Conservation (phyloP, 2,113 vertebrate genomes). For the Gambusia holbrooki region DNA sequence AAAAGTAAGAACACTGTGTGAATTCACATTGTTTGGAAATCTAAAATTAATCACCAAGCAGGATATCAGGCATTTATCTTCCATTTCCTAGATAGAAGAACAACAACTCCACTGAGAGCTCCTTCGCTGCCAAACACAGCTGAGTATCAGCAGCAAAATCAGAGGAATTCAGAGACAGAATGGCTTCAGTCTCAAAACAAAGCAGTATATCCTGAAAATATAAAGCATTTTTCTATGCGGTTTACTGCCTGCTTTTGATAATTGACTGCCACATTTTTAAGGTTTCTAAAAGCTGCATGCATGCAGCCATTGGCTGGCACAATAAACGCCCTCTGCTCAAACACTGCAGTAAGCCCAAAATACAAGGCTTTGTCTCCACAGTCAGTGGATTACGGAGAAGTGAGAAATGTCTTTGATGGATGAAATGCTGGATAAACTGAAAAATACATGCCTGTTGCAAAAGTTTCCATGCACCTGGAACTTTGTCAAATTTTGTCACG, state of each 20-base stretch:
- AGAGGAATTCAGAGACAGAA: not conserved
- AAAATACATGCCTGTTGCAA: not conserved
- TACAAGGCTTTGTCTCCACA: not conserved
- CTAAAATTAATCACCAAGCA: too few species aligned
- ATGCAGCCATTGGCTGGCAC: not conserved
- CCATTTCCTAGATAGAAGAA: not conserved
- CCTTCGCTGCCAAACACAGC: not conserved
- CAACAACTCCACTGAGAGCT: not conserved
- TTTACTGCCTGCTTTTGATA: not conserved
- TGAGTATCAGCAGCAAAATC: not conserved
- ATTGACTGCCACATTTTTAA: not conserved
- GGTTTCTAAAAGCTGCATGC: not conserved
- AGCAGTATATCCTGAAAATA: not conserved
- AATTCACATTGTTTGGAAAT: not conserved
- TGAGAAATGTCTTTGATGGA: not conserved
- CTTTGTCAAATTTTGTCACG: not conserved
- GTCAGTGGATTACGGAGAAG: not conserved
- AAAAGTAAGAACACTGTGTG: not conserved
- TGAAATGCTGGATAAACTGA: not conserved
- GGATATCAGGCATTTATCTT: not conserved
- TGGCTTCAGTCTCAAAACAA: not conserved
- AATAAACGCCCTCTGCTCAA: not conserved
- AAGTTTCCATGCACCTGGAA: not conserved
- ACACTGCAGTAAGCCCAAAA: not conserved
- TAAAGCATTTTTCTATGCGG: not conserved